Percentiles rank a stretch among this genome's conserved stretches.
Conservation (phyloP, 2,113 vertebrate species). For the Pteropus alecto region DNA sequence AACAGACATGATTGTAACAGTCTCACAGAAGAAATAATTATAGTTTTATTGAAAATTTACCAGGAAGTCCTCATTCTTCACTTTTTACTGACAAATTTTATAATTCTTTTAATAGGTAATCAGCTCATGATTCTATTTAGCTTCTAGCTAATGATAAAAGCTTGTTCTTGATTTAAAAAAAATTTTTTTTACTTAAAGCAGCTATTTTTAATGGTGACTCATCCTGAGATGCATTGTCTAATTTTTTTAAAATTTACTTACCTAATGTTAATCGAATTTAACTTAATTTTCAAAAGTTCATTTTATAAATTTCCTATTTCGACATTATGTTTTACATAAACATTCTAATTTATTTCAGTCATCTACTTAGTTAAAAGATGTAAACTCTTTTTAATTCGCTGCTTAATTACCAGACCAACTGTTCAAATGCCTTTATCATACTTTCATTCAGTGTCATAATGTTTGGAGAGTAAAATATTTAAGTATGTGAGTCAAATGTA, state of each 20-base stretch:
- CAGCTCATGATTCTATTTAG: not conserved
- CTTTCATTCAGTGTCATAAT: constrained; percentile 24
- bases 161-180: not conserved
- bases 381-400: constrained; percentile 30
- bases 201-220: constrained; percentile 3
- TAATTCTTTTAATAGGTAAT: constrained; percentile 47
- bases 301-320: constrained; percentile 32
- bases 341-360: constrained; percentile 37
- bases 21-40: not conserved
- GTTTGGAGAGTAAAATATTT: constrained; percentile 1
- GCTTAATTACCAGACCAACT: constrained; percentile 20
- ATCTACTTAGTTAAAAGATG: constrained; percentile 13
- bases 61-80: not conserved
- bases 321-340: constrained; percentile 30
- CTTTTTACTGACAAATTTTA: constrained; percentile 35
- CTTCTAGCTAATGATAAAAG: constrained; percentile 31
- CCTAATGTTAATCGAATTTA: constrained; percentile 5
- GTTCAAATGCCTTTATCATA: not conserved
- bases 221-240: not conserved
- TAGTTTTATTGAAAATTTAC: not conserved
- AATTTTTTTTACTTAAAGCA: not conserved
- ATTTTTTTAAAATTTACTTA: constrained; percentile 32
- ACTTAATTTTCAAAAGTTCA: constrained; percentile 48
- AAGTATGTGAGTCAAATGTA: not conserved
- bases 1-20: not conserved